A percentile compares a stretch with the other conserved stretches of the same genome.
These are phyloP conservation scores for Elegia similella DNA, from an alignment of 2,888 invertebrate genomes.

Conservation along the genomic window DNA sequence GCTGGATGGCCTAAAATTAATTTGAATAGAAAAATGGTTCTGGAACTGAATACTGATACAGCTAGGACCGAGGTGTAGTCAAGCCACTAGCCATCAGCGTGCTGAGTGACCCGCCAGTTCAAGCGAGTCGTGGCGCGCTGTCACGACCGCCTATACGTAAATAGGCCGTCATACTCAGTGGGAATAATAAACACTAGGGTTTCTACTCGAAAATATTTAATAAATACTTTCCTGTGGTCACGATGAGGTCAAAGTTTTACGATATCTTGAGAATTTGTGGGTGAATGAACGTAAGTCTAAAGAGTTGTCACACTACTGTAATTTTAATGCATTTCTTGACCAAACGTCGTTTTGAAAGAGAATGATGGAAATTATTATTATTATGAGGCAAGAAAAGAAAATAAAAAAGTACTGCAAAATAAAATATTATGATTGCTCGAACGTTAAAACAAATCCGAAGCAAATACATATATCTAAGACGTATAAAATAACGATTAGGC, in stretches of 20 bases:
- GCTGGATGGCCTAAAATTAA: no score
- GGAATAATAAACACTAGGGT: conserved; percentile 16
- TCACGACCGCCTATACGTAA: conserved; percentile 11
- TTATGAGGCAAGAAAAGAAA: no score
- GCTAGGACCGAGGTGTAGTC: not conserved
- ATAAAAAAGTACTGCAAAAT: no score
- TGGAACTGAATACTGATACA: not conserved
- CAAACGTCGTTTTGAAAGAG: no score
- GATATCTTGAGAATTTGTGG: not conserved
- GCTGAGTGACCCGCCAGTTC: conserved; percentile 5
- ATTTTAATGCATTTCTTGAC: no score
- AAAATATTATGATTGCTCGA: no score
- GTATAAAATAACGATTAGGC: no score
- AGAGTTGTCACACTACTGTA: no score
- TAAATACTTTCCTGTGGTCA: conserved; percentile 8
- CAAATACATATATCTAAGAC: no score
- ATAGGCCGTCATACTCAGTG: conserved; percentile 15
- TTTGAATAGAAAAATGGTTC: not conserved
- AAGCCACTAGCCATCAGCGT: not conserved
- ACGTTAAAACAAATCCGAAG: no score
- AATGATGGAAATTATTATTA: no score
- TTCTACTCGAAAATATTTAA: conserved; percentile 7
- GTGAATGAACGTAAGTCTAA: not conserved
- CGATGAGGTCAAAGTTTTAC: conserved; percentile 1
- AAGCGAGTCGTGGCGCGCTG: conserved; percentile 5